Percentiles rank a stretch among this genome's conserved stretches.
Conservation (phyloP, 2,113 vertebrate genomes). For the Menidia beryllina region DNA sequence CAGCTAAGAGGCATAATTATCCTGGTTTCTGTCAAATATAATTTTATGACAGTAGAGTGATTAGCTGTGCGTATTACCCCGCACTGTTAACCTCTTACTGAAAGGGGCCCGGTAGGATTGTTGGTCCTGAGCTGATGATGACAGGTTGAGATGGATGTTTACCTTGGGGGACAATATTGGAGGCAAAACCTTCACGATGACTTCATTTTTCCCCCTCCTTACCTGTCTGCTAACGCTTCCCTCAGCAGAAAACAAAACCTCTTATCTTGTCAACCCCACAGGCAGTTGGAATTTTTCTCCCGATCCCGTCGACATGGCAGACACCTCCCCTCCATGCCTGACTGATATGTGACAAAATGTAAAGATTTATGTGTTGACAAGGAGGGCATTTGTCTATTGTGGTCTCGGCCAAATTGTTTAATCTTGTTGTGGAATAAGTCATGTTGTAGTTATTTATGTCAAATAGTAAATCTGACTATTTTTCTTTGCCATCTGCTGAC, state of each 20-base stretch:
- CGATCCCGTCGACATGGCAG: not conserved
- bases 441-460: not conserved
- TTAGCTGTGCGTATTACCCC: slow-evolving; percentile 37
- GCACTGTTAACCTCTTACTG: slow-evolving; percentile 44
- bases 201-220: slow-evolving; percentile 39
- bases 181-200: slow-evolving; percentile 57
- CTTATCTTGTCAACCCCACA: slow-evolving; percentile 37
- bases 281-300: slow-evolving; percentile 26
- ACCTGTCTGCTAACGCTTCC: slow-evolving; percentile 27
- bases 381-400: not conserved
- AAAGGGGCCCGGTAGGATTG: slow-evolving; percentile 39
- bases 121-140: slow-evolving; percentile 29
- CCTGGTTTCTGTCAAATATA: slow-evolving; percentile 16
- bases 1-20: slow-evolving; percentile 31
- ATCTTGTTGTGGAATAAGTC: not conserved
- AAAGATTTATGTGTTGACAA: not conserved
- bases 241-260: slow-evolving; percentile 38
- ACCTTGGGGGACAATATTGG: slow-evolving; percentile 46
- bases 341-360: slow-evolving; percentile 12
- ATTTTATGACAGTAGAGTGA: slow-evolving; percentile 31
- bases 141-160: slow-evolving; percentile 49
- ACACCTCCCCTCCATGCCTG: slow-evolving; percentile 15
- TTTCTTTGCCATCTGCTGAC: not conserved
- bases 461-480: not conserved
- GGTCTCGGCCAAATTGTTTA: not conserved